phyloP scores from a whole-genome alignment of 2,797 vertebrate species.

The Cryptoprocta ferox region DNA sequence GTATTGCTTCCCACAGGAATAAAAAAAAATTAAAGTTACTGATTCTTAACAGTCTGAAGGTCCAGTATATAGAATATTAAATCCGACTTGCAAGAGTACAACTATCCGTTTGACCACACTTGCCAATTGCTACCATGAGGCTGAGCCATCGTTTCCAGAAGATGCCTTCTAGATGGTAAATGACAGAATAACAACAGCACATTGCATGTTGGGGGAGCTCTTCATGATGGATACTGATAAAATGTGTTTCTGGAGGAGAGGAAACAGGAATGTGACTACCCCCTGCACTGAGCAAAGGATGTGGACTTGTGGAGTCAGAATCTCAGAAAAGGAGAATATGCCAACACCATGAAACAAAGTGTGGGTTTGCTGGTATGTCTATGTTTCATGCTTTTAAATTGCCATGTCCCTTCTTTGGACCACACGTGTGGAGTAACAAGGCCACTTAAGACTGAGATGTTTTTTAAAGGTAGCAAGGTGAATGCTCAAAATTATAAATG shows the following conservation, averaged over 20 bases:
- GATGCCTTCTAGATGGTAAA: background rate
- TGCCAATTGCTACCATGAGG: conserved; percentile 50
- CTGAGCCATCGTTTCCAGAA: conserved; percentile 48
- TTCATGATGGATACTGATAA: background rate
- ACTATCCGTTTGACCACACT: background rate
- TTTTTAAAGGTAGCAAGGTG: conserved; percentile 71
- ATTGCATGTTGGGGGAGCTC: conserved; percentile 9
- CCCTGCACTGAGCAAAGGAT: background rate
- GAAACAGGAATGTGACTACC: background rate
- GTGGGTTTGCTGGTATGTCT: conserved; percentile 15
- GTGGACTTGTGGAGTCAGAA: background rate
- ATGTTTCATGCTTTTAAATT: conserved; percentile 41
- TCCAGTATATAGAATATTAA: conserved; percentile 18
- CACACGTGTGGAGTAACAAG: conserved; percentile 53
- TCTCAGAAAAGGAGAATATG: background rate
- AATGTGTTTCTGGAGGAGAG: background rate
- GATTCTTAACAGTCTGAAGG: conserved; percentile 59
- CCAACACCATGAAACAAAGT: background rate
- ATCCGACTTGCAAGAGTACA: conserved; percentile 43
- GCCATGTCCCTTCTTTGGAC: conserved; percentile 19
- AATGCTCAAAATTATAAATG: conserved; percentile 52
- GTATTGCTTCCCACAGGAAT: conserved; percentile 42
- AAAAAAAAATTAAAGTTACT: conserved; percentile 19
- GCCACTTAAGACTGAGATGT: conserved; percentile 67
- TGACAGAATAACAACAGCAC: conserved; percentile 13